Base-by-base conservation (phyloP, 92 coral and sea anemone genomes). In the Plumapathes pennacea region DNA sequence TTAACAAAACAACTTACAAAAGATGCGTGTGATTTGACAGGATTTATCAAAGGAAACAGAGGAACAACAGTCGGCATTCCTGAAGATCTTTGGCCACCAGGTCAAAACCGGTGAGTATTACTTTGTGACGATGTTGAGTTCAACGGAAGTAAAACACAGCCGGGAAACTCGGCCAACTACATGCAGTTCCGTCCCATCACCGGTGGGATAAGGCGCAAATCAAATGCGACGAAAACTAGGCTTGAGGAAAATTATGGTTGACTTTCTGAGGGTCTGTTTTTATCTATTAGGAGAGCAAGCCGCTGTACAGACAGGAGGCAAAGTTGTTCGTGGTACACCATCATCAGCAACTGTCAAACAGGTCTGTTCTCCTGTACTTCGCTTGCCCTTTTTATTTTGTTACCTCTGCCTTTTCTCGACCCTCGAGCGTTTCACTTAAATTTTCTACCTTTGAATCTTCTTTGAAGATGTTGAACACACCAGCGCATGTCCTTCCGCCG, bases 401-500 rank as follows among this genome's bases (percentile, higher is more conserved):
- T 17, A 14, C 32, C 28, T 22, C 13, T 22, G 1, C 51, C 25
- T 40, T 6, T 4, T 17, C n/a, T 30, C 14, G 14, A 34, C 14
- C 14, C 37, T 24, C 13, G 27, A n/a, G n/a, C n/a, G n/a, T n/a
- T n/a, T n/a, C n/a, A n/a, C n/a, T n/a, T n/a, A n/a, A n/a, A n/a
- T n/a, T n/a, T n/a, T n/a, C n/a, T n/a, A n/a, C n/a, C n/a, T n/a
- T n/a, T n/a, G n/a, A 4, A 3, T 40, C 10, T n/a, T n/a, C 43
- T 53, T 13, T 21, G 37, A 67, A 91, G 97, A 87, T 91, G 86
- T 22, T 88, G 67, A 65, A 41, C 38, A 84, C 88, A 1, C 98
- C 98, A 23, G 73, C 96, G 0, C 98, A 92, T 48, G 98, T 92
- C 12, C 83, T 92, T 4, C 98, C 98, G 12, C 87, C 96, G 23